These are phyloP conservation scores for Pterophyllum scalare DNA, from an alignment of 2,113 vertebrate species.

Conservation along the genomic window DNA sequence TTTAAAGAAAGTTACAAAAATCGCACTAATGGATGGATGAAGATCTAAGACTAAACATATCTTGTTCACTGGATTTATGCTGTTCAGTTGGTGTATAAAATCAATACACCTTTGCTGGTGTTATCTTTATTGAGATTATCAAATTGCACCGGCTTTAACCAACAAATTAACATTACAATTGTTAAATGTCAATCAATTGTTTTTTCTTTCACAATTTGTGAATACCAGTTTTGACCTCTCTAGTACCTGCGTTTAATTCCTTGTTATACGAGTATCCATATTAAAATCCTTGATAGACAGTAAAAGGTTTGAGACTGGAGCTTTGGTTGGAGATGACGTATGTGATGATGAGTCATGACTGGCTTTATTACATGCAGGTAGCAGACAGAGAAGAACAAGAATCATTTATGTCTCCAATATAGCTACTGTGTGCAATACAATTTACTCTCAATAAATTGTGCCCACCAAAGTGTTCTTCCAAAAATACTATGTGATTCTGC, in stretches of 20 bases:
- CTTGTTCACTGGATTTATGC: not conserved
- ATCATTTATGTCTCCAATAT: slow-evolving; percentile 33
- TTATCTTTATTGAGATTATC: not conserved
- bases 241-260: not conserved
- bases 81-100: not conserved
- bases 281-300: not conserved
- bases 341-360: not conserved
- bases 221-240: not conserved
- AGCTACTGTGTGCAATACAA: slow-evolving; percentile 38
- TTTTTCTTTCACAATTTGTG: not conserved
- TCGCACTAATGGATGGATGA: not conserved
- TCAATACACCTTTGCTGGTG: not conserved
- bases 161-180: not conserved
- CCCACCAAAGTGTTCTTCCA: slow-evolving; percentile 1
- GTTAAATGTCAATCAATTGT: not conserved
- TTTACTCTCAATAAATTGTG: slow-evolving; percentile 35
- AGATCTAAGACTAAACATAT: not conserved
- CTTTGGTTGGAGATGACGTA: not conserved
- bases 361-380: not conserved
- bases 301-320: slow-evolving; percentile 8
- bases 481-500: slow-evolving; percentile 50
- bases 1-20: not conserved
- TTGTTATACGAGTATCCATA: not conserved
- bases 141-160: not conserved
- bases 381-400: not conserved